Conservation (phyloP, 2,888 invertebrate species). For the Bedellia somnulentella region DNA sequence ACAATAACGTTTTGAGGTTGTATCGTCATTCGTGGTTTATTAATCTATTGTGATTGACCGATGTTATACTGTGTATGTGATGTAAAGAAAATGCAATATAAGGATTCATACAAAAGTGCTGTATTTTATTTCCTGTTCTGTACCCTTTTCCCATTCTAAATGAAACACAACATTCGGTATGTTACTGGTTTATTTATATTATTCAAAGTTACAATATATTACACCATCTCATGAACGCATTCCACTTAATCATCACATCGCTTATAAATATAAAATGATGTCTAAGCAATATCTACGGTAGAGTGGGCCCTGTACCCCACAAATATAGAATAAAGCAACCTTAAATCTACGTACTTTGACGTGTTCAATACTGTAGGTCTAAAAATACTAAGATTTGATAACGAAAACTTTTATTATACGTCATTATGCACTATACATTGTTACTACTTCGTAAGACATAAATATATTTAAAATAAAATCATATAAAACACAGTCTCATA, state of each 20-base stretch:
- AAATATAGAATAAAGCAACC: constrained; percentile 54
- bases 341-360: constrained; percentile 42
- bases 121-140: too few relatives aligned
- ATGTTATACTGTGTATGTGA: constrained; percentile 40
- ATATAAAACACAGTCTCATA: too few relatives aligned
- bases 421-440: too few relatives aligned
- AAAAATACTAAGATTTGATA: too few relatives aligned
- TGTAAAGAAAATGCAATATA: background rate
- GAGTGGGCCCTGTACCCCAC: constrained; percentile 36
- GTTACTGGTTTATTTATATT: constrained; percentile 60
- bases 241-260: constrained; percentile 39
- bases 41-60: constrained; percentile 44
- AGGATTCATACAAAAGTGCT: too few relatives aligned
- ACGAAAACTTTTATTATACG: too few relatives aligned
- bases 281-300: constrained; percentile 50
- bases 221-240: constrained; percentile 47
- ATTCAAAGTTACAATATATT: constrained; percentile 61
- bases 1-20: constrained; percentile 51
- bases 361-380: constrained; percentile 54
- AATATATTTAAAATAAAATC: too few relatives aligned
- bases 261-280: constrained; percentile 51
- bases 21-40: constrained; percentile 49
- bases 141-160: too few relatives aligned
- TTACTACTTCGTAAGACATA: too few relatives aligned
- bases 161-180: constrained; percentile 32